Conservation (phyloP, 2,797 vertebrate genomes). For the Falco columbarius region DNA sequence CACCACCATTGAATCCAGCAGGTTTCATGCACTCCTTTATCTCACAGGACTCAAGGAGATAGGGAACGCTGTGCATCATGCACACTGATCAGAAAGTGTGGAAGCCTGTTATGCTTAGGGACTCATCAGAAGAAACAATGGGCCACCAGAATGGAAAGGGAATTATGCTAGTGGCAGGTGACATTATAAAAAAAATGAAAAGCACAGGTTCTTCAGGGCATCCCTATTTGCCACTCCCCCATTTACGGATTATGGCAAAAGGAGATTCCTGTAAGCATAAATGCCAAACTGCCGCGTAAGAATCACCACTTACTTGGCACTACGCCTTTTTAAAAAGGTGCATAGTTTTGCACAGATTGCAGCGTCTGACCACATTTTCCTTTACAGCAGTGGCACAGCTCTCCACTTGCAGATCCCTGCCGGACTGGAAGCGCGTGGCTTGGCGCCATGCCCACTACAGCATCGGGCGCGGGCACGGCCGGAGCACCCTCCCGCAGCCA, state of each 20-base stretch:
- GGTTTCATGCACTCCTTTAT: background rate
- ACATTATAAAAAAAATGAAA: background rate
- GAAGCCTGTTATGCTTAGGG: background rate
- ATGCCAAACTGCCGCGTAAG: background rate
- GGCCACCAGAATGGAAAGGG: background rate
- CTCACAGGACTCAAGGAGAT: background rate
- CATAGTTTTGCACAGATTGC: background rate
- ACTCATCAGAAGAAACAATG: background rate
- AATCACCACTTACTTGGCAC: background rate
- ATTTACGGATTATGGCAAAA: background rate
- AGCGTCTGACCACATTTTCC: background rate
- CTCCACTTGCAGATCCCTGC: background rate
- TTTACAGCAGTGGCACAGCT: background rate
- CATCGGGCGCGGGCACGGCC: accelerated
- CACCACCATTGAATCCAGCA: background rate
- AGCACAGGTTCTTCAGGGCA: accelerated
- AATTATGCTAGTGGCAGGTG: background rate
- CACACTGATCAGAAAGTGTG: background rate
- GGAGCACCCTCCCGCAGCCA: background rate
- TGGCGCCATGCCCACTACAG: accelerated
- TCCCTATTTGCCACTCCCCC: background rate
- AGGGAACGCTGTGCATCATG: background rate
- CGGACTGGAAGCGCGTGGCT: background rate
- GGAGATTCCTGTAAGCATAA: background rate
- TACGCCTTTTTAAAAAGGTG: background rate